Conservation (phyloP, 2,797 vertebrate species). For the Novumbra hubbsi region DNA sequence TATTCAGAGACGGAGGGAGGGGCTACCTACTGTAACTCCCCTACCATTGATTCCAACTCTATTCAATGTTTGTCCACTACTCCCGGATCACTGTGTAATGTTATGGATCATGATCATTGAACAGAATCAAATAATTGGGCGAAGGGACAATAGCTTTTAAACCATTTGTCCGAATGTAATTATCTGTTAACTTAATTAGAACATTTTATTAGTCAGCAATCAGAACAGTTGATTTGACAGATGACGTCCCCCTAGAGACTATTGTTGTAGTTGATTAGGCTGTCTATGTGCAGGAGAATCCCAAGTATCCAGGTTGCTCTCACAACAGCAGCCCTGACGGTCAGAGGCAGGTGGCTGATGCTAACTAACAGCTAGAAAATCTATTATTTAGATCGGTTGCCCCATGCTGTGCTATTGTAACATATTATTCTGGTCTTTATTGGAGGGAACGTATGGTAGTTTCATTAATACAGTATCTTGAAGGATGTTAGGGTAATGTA, state of each 20-base stretch:
- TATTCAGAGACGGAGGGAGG: not conserved
- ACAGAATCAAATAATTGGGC: not conserved
- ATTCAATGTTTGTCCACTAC: not conserved
- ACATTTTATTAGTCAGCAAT: too few relatives aligned
- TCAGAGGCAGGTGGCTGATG: slow-evolving; percentile 69
- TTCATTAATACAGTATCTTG: not conserved
- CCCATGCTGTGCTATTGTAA: slow-evolving; percentile 36
- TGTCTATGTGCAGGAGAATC: slow-evolving; percentile 52
- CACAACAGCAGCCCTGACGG: slow-evolving; percentile 50
- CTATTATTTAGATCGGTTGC: slow-evolving; percentile 68
- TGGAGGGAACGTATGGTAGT: not conserved
- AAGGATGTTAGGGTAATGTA: not conserved
- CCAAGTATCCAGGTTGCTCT: slow-evolving; percentile 51
- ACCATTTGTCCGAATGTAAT: too few relatives aligned
- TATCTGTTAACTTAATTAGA: too few relatives aligned
- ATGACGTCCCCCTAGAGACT: slow-evolving; percentile 5
- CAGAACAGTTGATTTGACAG: too few relatives aligned
- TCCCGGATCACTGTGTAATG: not conserved
- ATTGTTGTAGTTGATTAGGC: slow-evolving; percentile 31
- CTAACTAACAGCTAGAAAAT: slow-evolving; percentile 53
- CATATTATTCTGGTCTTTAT: slow-evolving; percentile 21
- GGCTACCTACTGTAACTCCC: not conserved
- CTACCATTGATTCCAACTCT: not conserved
- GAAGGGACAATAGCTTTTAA: too few relatives aligned
- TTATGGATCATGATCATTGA: not conserved